Base-by-base conservation (phyloP, 2,888 invertebrate species). In the Cheilosia urbana region DNA sequence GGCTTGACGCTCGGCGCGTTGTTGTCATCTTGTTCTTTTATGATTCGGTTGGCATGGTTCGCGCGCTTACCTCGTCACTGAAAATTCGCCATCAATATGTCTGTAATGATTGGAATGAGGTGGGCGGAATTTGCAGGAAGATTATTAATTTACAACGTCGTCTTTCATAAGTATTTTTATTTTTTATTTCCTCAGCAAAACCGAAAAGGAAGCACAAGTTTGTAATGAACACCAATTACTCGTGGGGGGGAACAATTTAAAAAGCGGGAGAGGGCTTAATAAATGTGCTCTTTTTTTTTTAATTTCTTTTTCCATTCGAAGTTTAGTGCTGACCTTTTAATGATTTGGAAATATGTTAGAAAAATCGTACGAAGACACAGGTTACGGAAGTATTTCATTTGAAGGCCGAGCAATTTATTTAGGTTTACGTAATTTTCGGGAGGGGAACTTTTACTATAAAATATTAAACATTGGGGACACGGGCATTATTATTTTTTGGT, bases 101-200 rank as follows among this genome's bases (percentile, higher is more conserved):
- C 80, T 77, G 57, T 76, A 80, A 85, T 72, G 53, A 80, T 76
- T 79, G 60, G 66, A 51, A 76, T 81, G 76, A 24, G 55, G 55
- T 24, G 55, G 34, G 51, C 15, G 65, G 13, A 1, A 55, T 19
- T 30, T 34, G 21, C 21, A 2, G 3, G 21, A 30, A 73, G 80
- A 79, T 84, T 84, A 79, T 85, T 76, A 80, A 85, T 85, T 85
- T 80, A 80, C 76, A 76, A 72, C 80, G 57, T 80, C 71, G 66
- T 72, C 4, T 76, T 66, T 58, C 49, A 13, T 49, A 6, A 7
- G 21, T 15, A 37, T 34, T 30, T 24, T 34, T 34, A 30, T 30
- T 47, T 11, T 40, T n/a, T 13, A 19, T 15, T 17, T 37, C 58
- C 13, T 13, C 4, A 13, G 13, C 37, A 40, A 42, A 55, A 65